phyloP scores from a whole-genome alignment of 2,113 vertebrate genomes.

The Myrmecophaga tridactyla region DNA sequence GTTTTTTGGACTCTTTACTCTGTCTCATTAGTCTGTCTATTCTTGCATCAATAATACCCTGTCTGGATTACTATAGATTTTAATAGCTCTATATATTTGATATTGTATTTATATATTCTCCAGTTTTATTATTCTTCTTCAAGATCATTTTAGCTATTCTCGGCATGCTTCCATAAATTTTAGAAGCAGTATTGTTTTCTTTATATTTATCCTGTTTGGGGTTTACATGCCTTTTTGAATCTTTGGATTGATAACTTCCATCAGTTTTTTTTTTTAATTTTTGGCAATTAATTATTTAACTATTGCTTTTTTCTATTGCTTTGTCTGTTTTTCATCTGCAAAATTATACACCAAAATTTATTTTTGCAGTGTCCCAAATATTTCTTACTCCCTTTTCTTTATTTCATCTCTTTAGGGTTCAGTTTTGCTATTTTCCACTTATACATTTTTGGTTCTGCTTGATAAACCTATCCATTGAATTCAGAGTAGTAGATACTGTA shows the following conservation, averaged over 20 bases:
- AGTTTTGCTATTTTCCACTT: not conserved
- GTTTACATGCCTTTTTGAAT: not conserved
- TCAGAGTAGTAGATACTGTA: not conserved
- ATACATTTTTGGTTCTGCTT: not conserved
- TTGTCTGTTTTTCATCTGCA: not conserved
- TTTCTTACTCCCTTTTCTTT: slow-evolving; percentile 15
- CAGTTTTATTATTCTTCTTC: not conserved
- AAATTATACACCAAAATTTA: not conserved
- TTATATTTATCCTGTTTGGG: not conserved
- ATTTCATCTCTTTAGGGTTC: not conserved
- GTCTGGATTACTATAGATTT: not conserved
- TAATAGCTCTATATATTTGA: not conserved
- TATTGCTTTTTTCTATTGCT: not conserved
- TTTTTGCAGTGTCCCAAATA: not conserved
- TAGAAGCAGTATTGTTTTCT: not conserved
- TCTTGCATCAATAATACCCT: not conserved
- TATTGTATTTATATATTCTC: not conserved
- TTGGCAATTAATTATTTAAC: not conserved
- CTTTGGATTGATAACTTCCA: not conserved
- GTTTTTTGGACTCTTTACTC: not conserved
- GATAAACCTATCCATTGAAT: not conserved
- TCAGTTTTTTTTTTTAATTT: not conserved
- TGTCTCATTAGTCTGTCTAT: not conserved
- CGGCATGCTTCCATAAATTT: not conserved
- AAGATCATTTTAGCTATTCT: not conserved